Evolutionary conservation across 2,888 invertebrate species (phyloP).

Genomic region (Cheilosia variabilis): DNA sequence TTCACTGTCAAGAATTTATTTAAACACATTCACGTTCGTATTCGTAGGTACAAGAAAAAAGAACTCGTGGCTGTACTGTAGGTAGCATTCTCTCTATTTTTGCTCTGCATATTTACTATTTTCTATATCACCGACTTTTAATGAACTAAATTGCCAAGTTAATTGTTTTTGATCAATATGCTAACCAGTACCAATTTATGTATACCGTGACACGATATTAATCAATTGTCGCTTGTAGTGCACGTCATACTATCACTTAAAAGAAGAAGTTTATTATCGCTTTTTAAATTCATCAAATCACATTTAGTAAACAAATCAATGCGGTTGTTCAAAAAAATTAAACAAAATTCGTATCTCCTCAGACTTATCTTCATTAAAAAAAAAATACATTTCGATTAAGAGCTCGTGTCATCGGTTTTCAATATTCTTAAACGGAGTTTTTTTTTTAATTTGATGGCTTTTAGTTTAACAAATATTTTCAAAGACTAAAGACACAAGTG

Average conservation of each 20-base stretch:
- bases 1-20: slow-evolving; percentile 15
- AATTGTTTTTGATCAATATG: slow-evolving; percentile 33
- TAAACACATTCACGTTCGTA: neutral
- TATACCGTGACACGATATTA: slow-evolving; percentile 6
- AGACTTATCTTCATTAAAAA: too few species aligned
- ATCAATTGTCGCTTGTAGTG: slow-evolving; percentile 11
- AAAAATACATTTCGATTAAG: too few species aligned
- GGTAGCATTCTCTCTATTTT: neutral
- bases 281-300: neutral
- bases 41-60: too few species aligned
- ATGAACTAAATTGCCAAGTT: slow-evolving; percentile 39
- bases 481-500: too few species aligned
- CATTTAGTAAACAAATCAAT: neutral
- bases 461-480: slow-evolving; percentile 16
- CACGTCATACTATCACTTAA: slow-evolving; percentile 6
- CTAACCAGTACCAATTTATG: neutral
- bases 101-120: too few species aligned
- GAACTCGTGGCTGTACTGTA: too few species aligned
- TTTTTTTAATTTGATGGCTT: neutral
- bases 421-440: too few species aligned
- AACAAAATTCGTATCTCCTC: too few species aligned
- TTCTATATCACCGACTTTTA: slow-evolving; percentile 20
- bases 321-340: too few species aligned
- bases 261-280: neutral
- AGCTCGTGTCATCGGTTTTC: too few species aligned